These are phyloP conservation scores for Zingel zingel DNA, from an alignment of 2,113 vertebrate genomes.

Conservation along the genomic window DNA sequence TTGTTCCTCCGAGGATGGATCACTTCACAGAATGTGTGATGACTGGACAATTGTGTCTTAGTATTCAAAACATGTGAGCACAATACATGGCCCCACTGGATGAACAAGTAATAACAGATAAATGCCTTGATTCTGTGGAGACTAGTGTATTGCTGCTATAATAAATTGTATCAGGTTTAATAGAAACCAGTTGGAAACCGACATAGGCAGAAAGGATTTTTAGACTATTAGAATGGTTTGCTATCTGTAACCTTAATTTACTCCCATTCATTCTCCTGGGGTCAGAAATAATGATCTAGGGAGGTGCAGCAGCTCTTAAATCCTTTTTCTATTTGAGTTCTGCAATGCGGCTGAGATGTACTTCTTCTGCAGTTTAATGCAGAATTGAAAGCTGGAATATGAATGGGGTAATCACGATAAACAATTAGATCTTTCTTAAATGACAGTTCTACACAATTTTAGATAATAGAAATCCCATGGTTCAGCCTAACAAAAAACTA, in stretches of 20 bases:
- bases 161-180: conserved; percentile 38
- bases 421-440: conserved; percentile 15
- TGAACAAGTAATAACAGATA: conserved; percentile 38
- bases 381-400: conserved; percentile 24
- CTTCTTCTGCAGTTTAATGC: background rate
- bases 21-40: background rate
- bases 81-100: conserved; percentile 18
- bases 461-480: conserved; percentile 27
- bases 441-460: background rate
- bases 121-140: conserved; percentile 32
- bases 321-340: conserved; percentile 10
- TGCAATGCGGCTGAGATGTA: background rate
- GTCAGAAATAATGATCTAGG: conserved; percentile 9
- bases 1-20: conserved; percentile 11
- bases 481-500: background rate
- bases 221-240: conserved; percentile 48
- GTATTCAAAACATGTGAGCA: conserved; percentile 26
- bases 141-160: conserved; percentile 8
- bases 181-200: too few relatives aligned
- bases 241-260: conserved; percentile 45
- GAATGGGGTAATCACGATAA: conserved; percentile 1
- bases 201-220: conserved; percentile 20
- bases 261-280: conserved; percentile 18
- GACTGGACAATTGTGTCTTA: conserved; percentile 3
- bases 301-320: conserved; percentile 19